A percentile compares a stretch with the other conserved stretches of the same genome.
Evolutionary conservation across 2,113 vertebrate genomes (phyloP).

Genomic region (Gymnocephalus cernua): DNA sequence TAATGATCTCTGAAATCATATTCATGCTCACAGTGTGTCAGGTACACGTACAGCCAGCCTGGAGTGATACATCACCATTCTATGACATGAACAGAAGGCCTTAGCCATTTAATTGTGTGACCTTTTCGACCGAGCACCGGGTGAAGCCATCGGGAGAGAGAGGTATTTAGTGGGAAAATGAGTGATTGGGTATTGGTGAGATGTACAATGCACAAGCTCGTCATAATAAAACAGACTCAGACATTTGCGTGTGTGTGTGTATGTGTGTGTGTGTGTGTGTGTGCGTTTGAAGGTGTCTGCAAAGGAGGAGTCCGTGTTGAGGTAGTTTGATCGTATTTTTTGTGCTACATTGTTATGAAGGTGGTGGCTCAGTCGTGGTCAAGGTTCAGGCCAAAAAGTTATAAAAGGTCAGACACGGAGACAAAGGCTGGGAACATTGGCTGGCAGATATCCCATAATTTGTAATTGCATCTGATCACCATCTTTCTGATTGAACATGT

Average conservation of each 20-base stretch:
- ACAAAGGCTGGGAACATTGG: constrained; percentile 61
- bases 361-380: constrained; percentile 54
- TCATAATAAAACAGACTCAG: constrained; percentile 77
- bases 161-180: constrained; percentile 78
- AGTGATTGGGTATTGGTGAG: constrained; percentile 79
- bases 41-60: constrained; percentile 84
- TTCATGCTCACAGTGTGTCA: constrained; percentile 86
- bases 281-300: constrained; percentile 33
- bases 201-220: constrained; percentile 74
- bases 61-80: constrained; percentile 86
- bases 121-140: constrained; percentile 82
- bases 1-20: constrained; percentile 89
- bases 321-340: constrained; percentile 48
- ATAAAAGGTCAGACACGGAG: constrained; percentile 54
- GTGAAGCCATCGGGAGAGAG: constrained; percentile 76
- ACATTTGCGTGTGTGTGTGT: constrained; percentile 20
- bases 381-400: constrained; percentile 61
- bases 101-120: constrained; percentile 85
- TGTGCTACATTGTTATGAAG: constrained; percentile 54
- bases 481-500: constrained; percentile 58
- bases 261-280: constrained; percentile 24
- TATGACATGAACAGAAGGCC: constrained; percentile 85
- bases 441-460: constrained; percentile 59
- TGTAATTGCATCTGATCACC: constrained; percentile 70
- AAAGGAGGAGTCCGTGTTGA: constrained; percentile 14